Conservation (phyloP, 2,888 invertebrate genomes). For the Tetragonula carbonaria region DNA sequence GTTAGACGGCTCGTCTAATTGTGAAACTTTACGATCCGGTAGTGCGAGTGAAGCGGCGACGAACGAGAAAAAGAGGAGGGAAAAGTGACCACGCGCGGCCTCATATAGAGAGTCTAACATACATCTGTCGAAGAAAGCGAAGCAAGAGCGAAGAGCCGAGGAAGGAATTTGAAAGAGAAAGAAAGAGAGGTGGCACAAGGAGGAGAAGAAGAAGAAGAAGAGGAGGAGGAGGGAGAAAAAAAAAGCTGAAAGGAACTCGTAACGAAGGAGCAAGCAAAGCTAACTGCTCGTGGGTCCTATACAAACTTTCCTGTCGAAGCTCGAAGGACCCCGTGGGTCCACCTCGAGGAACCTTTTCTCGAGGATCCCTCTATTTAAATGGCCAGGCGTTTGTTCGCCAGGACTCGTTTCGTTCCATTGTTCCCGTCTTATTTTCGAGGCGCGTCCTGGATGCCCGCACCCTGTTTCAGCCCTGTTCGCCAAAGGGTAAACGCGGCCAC, state of each 20-base stretch:
- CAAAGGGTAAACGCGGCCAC: slow-evolving; percentile 41
- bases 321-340: slow-evolving; percentile 68
- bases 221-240: background rate
- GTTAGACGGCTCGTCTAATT: slow-evolving; percentile 65
- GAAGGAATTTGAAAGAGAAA: slow-evolving; percentile 39
- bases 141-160: slow-evolving; percentile 22
- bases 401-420: slow-evolving; percentile 74
- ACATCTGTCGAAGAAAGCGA: slow-evolving; percentile 63
- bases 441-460: slow-evolving; percentile 64
- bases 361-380: slow-evolving; percentile 74
- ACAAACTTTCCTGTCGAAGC: slow-evolving; percentile 71
- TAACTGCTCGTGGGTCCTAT: slow-evolving; percentile 64
- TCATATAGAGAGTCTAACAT: slow-evolving; percentile 47
- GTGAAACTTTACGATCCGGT: slow-evolving; percentile 56
- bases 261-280: slow-evolving; percentile 59
- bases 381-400: slow-evolving; percentile 72
- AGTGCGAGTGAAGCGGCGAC: slow-evolving; percentile 48
- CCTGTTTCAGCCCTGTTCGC: slow-evolving; percentile 27
- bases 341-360: slow-evolving; percentile 67
- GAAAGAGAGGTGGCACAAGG: background rate
- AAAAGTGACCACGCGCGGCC: slow-evolving; percentile 58
- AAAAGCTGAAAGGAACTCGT: slow-evolving; percentile 53
- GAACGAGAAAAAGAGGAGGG: slow-evolving; percentile 11
- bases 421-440: slow-evolving; percentile 78
- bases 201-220: background rate